Percentiles rank a stretch among this genome's conserved stretches.
Evolutionary conservation across 1,140 invertebrate species (phyloP).

Genomic region (Drosophila kanapiae): DNA sequence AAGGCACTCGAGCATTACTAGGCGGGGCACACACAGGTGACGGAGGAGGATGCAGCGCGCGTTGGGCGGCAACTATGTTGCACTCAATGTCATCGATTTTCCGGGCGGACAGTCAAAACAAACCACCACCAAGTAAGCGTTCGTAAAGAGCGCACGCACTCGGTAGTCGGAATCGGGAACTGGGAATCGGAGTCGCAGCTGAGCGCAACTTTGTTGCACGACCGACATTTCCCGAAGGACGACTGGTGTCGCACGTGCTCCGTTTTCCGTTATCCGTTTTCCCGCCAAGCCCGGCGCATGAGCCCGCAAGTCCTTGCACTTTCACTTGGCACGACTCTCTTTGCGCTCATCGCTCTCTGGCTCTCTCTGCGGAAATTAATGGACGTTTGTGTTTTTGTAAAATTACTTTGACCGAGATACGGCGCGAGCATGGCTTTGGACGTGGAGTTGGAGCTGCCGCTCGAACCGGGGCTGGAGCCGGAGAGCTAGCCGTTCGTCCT

Average conservation of each 20-base stretch:
- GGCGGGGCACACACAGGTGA: slow-evolving; percentile 49
- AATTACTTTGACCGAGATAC: slow-evolving; percentile 85
- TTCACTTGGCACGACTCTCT: slow-evolving; percentile 53
- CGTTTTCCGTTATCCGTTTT: slow-evolving; percentile 69
- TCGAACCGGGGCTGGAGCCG: slow-evolving; percentile 8
- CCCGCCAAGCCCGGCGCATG: slow-evolving; percentile 70
- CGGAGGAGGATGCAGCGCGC: slow-evolving; percentile 46
- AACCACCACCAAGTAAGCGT: slow-evolving; percentile 62
- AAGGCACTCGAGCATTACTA: slow-evolving; percentile 47
- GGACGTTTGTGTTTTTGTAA: slow-evolving; percentile 79
- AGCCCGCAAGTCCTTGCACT: slow-evolving; percentile 66
- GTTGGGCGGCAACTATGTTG: slow-evolving; percentile 74
- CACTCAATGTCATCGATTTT: slow-evolving; percentile 85
- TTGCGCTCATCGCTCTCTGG: slow-evolving; percentile 39
- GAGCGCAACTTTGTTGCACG: slow-evolving; percentile 83
- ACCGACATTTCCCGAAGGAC: slow-evolving; percentile 79
- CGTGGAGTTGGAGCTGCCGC: slow-evolving; percentile 7
- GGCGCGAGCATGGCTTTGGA: neutral
- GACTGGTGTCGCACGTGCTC: slow-evolving; percentile 58
- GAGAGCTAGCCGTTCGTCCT: slow-evolving; percentile 27
- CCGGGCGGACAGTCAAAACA: slow-evolving; percentile 61
- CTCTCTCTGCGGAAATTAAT: slow-evolving; percentile 41
- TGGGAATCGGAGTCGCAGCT: slow-evolving; percentile 29
- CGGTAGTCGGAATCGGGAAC: neutral
- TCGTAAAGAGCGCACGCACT: slow-evolving; percentile 41